A percentile compares a stretch with the other conserved stretches of the same genome.
phyloP scores from a whole-genome alignment of 2,888 invertebrate genomes.

The Nephrotoma appendiculata region DNA sequence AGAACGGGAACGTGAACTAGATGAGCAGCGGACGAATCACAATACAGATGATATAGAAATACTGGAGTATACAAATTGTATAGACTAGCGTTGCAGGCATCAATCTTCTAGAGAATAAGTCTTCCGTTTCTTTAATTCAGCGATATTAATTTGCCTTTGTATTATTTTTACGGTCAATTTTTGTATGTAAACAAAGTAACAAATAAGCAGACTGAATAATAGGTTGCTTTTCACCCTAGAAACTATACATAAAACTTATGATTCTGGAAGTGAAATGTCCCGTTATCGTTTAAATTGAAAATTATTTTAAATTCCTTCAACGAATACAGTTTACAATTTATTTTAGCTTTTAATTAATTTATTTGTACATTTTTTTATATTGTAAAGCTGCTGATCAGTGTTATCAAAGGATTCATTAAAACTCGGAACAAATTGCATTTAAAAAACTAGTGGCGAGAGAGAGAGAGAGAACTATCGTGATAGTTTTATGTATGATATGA shows the following conservation, averaged over 20 bases:
- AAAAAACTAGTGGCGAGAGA: background rate
- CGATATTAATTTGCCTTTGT: background rate
- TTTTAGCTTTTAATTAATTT: background rate
- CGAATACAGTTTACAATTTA: background rate
- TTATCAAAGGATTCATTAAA: background rate
- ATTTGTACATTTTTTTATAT: background rate
- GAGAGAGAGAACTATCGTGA: background rate
- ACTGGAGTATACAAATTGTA: background rate
- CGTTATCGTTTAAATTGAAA: background rate
- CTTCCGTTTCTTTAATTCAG: background rate
- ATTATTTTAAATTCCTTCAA: background rate
- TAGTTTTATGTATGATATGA: background rate
- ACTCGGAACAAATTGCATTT: background rate
- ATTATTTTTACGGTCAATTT: background rate
- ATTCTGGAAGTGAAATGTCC: background rate
- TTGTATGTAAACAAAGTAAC: background rate
- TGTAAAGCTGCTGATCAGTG: background rate
- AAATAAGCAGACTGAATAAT: background rate
- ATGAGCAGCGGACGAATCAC: background rate
- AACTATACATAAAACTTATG: background rate
- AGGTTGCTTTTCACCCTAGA: background rate
- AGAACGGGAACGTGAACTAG: conserved; percentile 16
- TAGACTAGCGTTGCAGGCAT: background rate
- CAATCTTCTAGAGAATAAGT: background rate
- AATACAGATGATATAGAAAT: background rate